These are phyloP conservation scores for Villa cingulata DNA, from an alignment of 2,888 invertebrate genomes.

Conservation along the genomic window DNA sequence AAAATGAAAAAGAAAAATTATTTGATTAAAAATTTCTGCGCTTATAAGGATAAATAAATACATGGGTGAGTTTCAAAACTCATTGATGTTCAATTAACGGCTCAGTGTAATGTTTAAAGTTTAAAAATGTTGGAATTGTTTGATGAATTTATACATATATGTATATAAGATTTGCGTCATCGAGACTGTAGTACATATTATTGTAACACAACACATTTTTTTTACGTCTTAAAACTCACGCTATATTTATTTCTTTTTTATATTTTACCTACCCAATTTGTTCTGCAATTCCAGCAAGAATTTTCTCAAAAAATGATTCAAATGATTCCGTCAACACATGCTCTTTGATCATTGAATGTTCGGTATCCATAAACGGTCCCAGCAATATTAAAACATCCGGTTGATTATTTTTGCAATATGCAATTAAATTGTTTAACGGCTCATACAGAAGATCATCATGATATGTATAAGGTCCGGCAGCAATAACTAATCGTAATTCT, in stretches of 20 bases:
- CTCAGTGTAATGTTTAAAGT: no score
- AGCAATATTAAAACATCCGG: conserved; percentile 72
- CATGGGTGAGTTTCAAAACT: no score
- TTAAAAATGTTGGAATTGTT: no score
- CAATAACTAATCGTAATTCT: conserved; percentile 53
- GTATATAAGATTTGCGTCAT: no score
- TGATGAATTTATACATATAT: no score
- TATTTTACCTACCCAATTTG: conserved; percentile 46
- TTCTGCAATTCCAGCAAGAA: conserved; percentile 50
- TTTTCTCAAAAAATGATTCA: conserved; percentile 58
- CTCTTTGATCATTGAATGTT: conserved; percentile 48
- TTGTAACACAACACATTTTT: no score
- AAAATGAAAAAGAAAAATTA: conserved; percentile 4
- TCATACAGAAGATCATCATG: conserved; percentile 64
- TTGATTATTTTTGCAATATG: conserved; percentile 48
- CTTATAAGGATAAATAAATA: conserved; percentile 5
- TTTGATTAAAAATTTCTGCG: conserved; percentile 8
- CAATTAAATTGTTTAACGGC: conserved; percentile 63
- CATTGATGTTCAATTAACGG: no score
- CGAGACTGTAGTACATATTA: no score
- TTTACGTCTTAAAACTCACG: no score
- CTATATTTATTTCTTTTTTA: no score
- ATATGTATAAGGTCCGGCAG: conserved; percentile 73
- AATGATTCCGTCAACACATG: conserved; percentile 51
- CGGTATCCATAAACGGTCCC: conserved; percentile 72